Evolutionary conservation across 2,888 invertebrate genomes (phyloP).

Genomic region (Polyploca ridens): DNA sequence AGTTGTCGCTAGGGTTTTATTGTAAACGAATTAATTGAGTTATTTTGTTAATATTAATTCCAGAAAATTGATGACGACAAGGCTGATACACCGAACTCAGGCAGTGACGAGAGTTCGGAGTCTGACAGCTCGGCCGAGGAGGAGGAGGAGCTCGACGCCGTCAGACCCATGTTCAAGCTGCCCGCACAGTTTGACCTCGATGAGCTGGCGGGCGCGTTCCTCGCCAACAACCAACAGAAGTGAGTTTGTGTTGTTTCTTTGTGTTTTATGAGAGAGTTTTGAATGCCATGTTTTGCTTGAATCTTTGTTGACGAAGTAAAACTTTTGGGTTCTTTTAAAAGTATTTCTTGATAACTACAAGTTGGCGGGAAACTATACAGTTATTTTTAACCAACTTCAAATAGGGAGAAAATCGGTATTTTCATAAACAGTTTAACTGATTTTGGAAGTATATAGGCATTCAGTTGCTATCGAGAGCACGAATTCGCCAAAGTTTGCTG

Average conservation of each 20-base stretch:
- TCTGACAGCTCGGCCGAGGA: slow-evolving; percentile 85
- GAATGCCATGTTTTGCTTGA: neutral
- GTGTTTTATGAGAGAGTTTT: neutral
- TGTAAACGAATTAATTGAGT: neutral
- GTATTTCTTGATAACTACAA: too few species aligned
- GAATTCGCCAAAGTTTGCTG: too few species aligned
- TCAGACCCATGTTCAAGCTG: slow-evolving; percentile 87
- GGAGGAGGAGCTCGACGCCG: slow-evolving; percentile 84
- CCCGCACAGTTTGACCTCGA: slow-evolving; percentile 93
- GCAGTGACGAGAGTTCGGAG: slow-evolving; percentile 78
- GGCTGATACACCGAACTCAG: slow-evolving; percentile 62
- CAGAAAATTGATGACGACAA: slow-evolving; percentile 79
- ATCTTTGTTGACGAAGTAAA: too few species aligned
- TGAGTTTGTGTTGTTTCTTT: slow-evolving; percentile 15
- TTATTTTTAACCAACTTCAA: too few species aligned
- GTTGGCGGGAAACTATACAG: too few species aligned
- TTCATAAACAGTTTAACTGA: too few species aligned
- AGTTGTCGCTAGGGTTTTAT: too few species aligned
- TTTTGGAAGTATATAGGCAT: too few species aligned
- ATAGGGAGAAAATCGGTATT: too few species aligned
- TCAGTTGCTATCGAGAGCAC: too few species aligned
- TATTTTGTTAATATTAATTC: slow-evolving; percentile 31
- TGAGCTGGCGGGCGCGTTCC: slow-evolving; percentile 90
- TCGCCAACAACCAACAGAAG: slow-evolving; percentile 88
- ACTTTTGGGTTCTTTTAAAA: too few species aligned